Base-by-base conservation (phyloP, 2,113 vertebrate genomes). In the Callopanchax toddi region DNA sequence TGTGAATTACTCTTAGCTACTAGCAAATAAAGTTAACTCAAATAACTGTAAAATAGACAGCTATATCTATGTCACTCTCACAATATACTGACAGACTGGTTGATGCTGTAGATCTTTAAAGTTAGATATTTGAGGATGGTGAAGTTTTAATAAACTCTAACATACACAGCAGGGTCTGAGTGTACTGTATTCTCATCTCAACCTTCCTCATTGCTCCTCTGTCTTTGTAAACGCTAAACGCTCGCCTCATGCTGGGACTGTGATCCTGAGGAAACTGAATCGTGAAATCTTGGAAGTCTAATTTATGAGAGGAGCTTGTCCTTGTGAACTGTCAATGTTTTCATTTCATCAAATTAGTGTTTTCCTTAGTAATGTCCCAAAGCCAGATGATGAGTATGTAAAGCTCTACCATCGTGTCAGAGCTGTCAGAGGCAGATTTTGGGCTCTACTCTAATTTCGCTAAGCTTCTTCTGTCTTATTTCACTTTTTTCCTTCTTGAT, bases 291-390 rank as follows among this genome's bases (percentile, higher is more conserved):
- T 75, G 67, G 62, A 80, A 72, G 66, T 72, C 67, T 59, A 65
- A 22, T 86, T 89, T 85, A 72, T 87, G 87, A 83, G 85, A 85
- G 81, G 71, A 66, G 44, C 83, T 62, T 89, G 88, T 84, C 86
- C 81, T 57, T 45, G 61, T 84, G 85, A 89, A 82, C 82, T 71
- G 86, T 90, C 84, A 72, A 55, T 92, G 91, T 92, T 93, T 88
- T 82, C 79, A 58, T 92, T 91, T 92, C 88, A 91, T 92, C 89
- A 91, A 84, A 48, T 36, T 67, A 6, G 54, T 88, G 88, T 91
- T 91, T 82, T 91, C 91, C 91, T 84, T 74, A 91, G 79, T 64
- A 51, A 43, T 79, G 74, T 57, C 46, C 36, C 79, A 85, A 77
- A 71, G 29, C 71, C 48, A 75, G 82, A 86, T 85, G 71, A 42